These are phyloP conservation scores for Pterocles burchelli DNA, from an alignment of 2,113 vertebrate genomes.

Conservation along the genomic window DNA sequence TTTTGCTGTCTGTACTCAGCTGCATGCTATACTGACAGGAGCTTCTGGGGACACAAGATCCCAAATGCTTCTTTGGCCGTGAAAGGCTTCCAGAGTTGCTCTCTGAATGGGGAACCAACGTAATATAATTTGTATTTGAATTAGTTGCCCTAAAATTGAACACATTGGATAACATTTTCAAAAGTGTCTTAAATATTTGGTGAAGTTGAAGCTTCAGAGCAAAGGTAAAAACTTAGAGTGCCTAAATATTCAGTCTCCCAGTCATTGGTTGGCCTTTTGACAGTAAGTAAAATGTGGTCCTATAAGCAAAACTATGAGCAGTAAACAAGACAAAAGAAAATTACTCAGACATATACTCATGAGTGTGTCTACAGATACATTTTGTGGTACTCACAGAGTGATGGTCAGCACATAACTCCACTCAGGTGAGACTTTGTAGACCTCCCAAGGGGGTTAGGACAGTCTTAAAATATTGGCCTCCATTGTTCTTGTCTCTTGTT, in stretches of 20 bases:
- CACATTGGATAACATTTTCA: neutral
- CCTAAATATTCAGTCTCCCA: neutral
- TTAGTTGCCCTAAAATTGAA: neutral
- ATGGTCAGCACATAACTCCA: neutral
- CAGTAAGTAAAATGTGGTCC: neutral
- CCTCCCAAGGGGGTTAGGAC: neutral
- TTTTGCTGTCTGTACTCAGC: neutral
- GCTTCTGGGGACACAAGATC: neutral
- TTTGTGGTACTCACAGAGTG: neutral
- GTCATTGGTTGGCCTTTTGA: neutral
- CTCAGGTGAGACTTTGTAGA: neutral
- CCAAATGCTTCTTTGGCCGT: neutral
- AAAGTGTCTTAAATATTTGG: neutral
- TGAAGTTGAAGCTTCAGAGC: neutral
- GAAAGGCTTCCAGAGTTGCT: neutral
- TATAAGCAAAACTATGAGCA: neutral
- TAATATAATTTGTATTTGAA: neutral
- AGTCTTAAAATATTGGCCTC: neutral
- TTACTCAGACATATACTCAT: fast-evolving
- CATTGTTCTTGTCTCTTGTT: neutral
- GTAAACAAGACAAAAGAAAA: neutral
- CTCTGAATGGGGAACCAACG: neutral
- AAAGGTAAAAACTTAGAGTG: neutral
- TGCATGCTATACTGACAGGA: neutral
- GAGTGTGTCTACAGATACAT: neutral